phyloP scores from a whole-genome alignment of 2,113 vertebrate species.

The Chaetorhynchus papuensis region DNA sequence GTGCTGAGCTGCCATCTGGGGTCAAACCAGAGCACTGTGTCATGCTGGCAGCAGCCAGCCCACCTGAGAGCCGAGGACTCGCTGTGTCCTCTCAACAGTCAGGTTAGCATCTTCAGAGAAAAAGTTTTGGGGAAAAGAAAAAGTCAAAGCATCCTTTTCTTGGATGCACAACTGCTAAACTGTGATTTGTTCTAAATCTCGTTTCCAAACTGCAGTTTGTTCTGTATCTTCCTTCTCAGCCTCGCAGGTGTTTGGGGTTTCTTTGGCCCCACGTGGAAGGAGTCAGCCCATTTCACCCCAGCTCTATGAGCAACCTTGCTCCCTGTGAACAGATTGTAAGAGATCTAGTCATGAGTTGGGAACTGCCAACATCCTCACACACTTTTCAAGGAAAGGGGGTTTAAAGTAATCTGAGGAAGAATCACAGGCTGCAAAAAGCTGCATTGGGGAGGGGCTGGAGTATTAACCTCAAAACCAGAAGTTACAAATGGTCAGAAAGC shows the following conservation, averaged over 20 bases:
- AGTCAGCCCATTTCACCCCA: background rate
- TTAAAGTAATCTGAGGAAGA: background rate
- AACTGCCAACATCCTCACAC: background rate
- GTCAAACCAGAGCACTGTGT: background rate
- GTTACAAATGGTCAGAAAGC: background rate
- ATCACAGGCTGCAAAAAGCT: background rate
- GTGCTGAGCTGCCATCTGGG: background rate
- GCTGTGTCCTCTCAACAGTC: accelerated
- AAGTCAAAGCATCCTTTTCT: background rate
- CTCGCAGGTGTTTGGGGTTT: background rate
- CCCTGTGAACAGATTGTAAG: background rate
- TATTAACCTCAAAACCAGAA: background rate
- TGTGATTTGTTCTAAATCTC: background rate
- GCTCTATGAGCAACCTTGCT: accelerated
- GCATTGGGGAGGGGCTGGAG: accelerated
- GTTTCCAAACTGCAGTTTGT: background rate
- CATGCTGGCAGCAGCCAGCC: background rate
- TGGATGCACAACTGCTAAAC: background rate
- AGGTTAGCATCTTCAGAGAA: background rate
- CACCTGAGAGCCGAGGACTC: background rate
- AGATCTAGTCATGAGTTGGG: background rate
- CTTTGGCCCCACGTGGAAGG: background rate
- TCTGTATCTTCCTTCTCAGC: background rate
- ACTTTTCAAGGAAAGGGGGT: background rate
- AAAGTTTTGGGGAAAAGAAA: background rate